Evolutionary conservation across 2,888 invertebrate species (phyloP).

Genomic region (Pelosia muscerda): DNA sequence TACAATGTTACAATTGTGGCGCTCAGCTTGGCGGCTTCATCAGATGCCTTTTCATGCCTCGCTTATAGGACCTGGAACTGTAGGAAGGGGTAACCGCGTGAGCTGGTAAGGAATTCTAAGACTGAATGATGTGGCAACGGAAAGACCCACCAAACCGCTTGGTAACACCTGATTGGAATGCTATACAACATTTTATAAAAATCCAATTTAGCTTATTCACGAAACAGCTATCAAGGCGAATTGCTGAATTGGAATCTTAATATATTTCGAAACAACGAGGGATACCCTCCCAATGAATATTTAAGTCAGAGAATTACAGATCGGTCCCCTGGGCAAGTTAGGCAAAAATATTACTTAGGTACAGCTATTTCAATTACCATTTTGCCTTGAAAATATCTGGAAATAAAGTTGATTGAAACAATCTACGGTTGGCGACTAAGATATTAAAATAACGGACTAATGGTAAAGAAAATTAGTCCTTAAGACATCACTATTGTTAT

Average conservation of each 20-base stretch:
- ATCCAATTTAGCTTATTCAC: conserved; percentile 19
- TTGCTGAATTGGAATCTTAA: conserved; percentile 16
- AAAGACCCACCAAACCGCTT: no score
- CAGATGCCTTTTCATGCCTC: no score
- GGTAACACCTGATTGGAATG: not conserved
- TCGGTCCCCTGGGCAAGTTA: conserved; percentile 22
- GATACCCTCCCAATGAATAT: conserved; percentile 34
- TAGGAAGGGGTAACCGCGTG: no score
- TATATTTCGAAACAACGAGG: conserved; percentile 30
- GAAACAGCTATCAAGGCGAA: conserved; percentile 10
- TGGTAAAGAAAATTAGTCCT: no score
- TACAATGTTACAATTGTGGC: no score
- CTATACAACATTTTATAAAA: not conserved
- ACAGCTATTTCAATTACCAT: conserved; percentile 18
- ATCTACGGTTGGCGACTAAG: no score
- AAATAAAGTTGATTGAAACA: not conserved
- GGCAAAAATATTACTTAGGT: conserved; percentile 23
- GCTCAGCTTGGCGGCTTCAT: no score
- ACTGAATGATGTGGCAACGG: no score
- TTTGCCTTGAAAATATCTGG: conserved; percentile 3
- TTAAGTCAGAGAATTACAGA: conserved; percentile 33
- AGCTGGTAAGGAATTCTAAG: no score
- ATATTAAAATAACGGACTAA: no score
- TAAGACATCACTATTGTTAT: no score
- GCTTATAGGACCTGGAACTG: no score